phyloP scores from a whole-genome alignment of 2,888 invertebrate genomes.

The Sminthurides aquaticus region DNA sequence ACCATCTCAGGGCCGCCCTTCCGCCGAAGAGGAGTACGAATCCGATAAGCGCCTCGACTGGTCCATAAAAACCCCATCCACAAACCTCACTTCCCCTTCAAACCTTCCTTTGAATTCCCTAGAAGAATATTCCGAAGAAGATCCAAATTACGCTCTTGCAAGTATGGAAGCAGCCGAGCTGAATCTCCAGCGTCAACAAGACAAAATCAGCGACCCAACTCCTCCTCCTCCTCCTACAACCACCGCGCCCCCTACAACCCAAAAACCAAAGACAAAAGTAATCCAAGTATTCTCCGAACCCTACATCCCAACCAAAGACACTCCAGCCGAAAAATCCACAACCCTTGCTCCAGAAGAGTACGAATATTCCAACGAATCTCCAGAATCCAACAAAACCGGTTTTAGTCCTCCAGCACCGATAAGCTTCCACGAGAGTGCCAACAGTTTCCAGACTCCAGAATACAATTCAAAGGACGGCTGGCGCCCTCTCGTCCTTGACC shows the following conservation, averaged over 20 bases:
- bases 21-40: background rate
- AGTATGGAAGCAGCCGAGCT: background rate
- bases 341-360: constrained; percentile 4
- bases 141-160: constrained; percentile 1
- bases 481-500: constrained; percentile 34
- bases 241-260: constrained; percentile 2
- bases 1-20: background rate
- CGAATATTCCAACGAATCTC: background rate
- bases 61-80: background rate
- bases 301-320: constrained; percentile 2
- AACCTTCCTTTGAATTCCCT: background rate
- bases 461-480: constrained; percentile 36
- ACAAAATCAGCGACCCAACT: background rate
- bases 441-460: constrained; percentile 26
- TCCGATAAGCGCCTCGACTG: background rate
- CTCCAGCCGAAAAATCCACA: constrained; percentile 2
- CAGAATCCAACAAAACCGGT: constrained; percentile 15
- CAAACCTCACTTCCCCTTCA: background rate
- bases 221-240: background rate
- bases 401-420: constrained; percentile 35
- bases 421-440: constrained; percentile 38
- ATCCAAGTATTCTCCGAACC: constrained; percentile 25
- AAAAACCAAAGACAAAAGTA: constrained; percentile 19
- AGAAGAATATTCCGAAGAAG: constrained; percentile 2
- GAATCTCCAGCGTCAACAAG: background rate